Conservation (phyloP, 1,140 invertebrate genomes). For the Philaenus spumarius region DNA sequence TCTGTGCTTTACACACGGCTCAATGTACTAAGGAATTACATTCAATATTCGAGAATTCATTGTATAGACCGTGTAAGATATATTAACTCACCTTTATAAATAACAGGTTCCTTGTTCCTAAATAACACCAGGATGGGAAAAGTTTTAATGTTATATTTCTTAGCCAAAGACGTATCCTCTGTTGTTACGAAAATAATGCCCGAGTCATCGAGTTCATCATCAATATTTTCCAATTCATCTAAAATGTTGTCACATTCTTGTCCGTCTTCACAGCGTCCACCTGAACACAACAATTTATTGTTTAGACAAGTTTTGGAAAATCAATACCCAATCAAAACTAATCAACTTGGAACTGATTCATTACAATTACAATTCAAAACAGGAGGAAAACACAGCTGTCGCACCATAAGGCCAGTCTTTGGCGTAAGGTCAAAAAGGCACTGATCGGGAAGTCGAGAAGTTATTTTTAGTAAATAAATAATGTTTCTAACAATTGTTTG, state of each 20-base stretch:
- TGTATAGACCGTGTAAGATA: too few relatives aligned
- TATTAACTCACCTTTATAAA: conserved; percentile 57
- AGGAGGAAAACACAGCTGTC: too few relatives aligned
- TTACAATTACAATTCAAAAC: background rate
- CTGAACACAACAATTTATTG: conserved; percentile 38
- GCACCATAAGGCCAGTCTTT: too few relatives aligned
- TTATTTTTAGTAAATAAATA: too few relatives aligned
- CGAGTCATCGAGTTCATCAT: conserved; percentile 88
- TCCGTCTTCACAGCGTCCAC: conserved; percentile 78
- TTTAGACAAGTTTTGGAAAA: background rate
- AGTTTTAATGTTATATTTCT: conserved; percentile 75
- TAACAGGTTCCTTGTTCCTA: conserved; percentile 77
- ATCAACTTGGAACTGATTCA: too few relatives aligned
- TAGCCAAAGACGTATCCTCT: conserved; percentile 71
- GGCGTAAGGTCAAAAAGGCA: too few relatives aligned
- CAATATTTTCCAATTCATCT: conserved; percentile 84
- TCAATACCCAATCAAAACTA: too few relatives aligned
- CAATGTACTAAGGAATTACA: too few relatives aligned
- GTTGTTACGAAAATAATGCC: conserved; percentile 92
- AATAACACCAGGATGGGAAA: conserved; percentile 87
- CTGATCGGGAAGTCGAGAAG: too few relatives aligned
- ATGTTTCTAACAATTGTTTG: too few relatives aligned
- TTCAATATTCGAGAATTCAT: too few relatives aligned
- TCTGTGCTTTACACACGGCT: too few relatives aligned
- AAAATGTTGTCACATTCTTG: conserved; percentile 78